Evolutionary conservation across 2,797 vertebrate species (phyloP).

Genomic region (Galaxias olidus): DNA sequence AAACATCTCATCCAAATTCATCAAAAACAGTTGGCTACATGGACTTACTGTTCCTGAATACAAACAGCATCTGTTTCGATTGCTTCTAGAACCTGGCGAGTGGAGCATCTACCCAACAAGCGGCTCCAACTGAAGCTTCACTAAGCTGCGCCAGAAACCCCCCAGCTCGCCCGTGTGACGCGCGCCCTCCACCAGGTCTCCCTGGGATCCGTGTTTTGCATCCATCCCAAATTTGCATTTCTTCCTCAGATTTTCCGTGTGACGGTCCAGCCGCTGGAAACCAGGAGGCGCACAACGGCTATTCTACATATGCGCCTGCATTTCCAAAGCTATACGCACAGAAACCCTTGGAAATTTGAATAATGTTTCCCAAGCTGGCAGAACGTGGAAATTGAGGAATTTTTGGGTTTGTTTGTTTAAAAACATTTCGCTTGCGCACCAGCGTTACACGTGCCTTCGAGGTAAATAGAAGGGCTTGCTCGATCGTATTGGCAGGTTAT

Average conservation of each 20-base stretch:
- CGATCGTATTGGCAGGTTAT: slow-evolving; percentile 53
- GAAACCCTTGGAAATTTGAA: slow-evolving; percentile 45
- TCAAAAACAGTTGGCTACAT: too few species aligned
- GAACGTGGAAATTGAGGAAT: slow-evolving; percentile 55
- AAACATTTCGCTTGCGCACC: slow-evolving; percentile 45
- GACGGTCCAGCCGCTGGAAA: slow-evolving; percentile 60
- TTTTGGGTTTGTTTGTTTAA: slow-evolving; percentile 48
- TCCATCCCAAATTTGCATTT: slow-evolving; percentile 77
- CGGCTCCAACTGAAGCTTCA: slow-evolving; percentile 48
- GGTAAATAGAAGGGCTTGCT: slow-evolving; percentile 64
- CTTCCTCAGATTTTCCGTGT: slow-evolving; percentile 72
- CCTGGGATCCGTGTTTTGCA: slow-evolving; percentile 76
- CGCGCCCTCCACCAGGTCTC: slow-evolving; percentile 58
- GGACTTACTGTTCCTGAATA: too few species aligned
- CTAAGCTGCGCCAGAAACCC: slow-evolving; percentile 53
- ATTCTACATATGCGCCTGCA: slow-evolving; percentile 48
- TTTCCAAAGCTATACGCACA: slow-evolving; percentile 53
- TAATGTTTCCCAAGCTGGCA: slow-evolving; percentile 60
- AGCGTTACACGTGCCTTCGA: slow-evolving; percentile 69
- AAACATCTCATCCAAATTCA: too few species aligned
- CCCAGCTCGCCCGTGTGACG: slow-evolving; percentile 47
- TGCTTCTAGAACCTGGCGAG: slow-evolving; percentile 38
- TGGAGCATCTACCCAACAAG: slow-evolving; percentile 32
- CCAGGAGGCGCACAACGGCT: slow-evolving; percentile 55
- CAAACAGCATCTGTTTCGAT: not conserved